Evolutionary conservation across 2,113 vertebrate species (phyloP), one percentile per base, ranked within the genome.

Genomic region (Nothobranchius kuhntae): DNA sequence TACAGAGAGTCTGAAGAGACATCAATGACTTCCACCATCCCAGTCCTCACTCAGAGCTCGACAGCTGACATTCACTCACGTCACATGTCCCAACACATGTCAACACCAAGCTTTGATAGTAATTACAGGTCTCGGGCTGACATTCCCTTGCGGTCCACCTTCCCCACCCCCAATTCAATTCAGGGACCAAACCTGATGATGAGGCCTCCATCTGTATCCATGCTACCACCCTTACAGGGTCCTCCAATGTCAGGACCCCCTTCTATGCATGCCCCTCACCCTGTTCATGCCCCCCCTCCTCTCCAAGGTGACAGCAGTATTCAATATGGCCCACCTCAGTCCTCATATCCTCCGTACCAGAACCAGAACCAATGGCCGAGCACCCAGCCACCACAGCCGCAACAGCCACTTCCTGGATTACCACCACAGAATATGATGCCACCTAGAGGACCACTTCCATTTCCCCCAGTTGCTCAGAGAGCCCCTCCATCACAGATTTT

Each of bases 321-420:
- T 52, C 89, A 88, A 13, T 92, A 86, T 56, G 83, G 83, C 2
- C 88, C 71, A 1, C 89, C 77, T 53, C 87, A 70, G 1, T 58
- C 75, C 48, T 61, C 83, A n/a, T 94, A 91, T 69, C 73, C 90
- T 35, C 83, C 89, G 30, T 94, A 87, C 78, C 91, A 91, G 66
- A 92, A 89, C 72, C 91, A 92, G 70, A 92, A 89, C 71, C 91
- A 92, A 76, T 93, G 93, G 91, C 71, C 83, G 44, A 77, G 68
- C 52, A 84, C 65, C 26, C 87, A 90, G 57, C 63, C 58, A 1
- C 75, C 66, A 9, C 67, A 17, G n/a, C 73, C 65, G 67, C 88
- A 80, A 7, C 38, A 40, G 68, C 77, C 82, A 6, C 93, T 81
- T 51, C 92, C 89, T 73, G 93, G 89, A 12, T 89, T 75, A 38